Percentiles rank a stretch among this genome's conserved stretches.
These are phyloP conservation scores for Pelvicachromis taeniatus DNA, from an alignment of 2,113 vertebrate genomes.

Conservation along the genomic window DNA sequence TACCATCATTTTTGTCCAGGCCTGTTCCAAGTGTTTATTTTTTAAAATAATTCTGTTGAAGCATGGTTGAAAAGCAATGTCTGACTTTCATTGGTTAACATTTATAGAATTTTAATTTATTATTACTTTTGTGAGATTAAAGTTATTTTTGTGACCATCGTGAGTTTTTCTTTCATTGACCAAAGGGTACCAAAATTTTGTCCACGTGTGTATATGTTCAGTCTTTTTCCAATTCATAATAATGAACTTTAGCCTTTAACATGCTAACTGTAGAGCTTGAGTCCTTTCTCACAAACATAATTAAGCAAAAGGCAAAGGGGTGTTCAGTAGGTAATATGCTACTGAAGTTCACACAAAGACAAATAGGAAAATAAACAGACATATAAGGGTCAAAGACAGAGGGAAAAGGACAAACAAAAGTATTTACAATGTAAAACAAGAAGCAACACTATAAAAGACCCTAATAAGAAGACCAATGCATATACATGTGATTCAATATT, in stretches of 20 bases:
- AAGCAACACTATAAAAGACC: not conserved
- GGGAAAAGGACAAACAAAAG: not conserved
- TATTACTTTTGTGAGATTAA: too few relatives aligned
- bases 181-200: too few relatives aligned
- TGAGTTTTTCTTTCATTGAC: too few relatives aligned
- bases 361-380: not conserved
- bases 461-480: not conserved
- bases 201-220: not conserved
- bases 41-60: too few relatives aligned
- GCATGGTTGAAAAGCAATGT: too few relatives aligned
- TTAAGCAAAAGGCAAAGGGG: not conserved
- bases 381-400: not conserved
- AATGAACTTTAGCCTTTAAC: not conserved
- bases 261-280: not conserved
- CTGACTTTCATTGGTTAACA: too few relatives aligned
- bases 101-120: too few relatives aligned
- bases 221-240: not conserved
- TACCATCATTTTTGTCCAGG: too few relatives aligned
- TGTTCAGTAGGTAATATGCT: not conserved
- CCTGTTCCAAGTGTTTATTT: too few relatives aligned
- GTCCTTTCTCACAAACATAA: not conserved
- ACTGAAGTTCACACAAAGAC: not conserved
- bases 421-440: not conserved
- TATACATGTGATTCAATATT: not conserved
- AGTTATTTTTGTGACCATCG: too few relatives aligned